Evolutionary conservation across 2,888 invertebrate genomes (phyloP).

Genomic region (Apodemia mormo): DNA sequence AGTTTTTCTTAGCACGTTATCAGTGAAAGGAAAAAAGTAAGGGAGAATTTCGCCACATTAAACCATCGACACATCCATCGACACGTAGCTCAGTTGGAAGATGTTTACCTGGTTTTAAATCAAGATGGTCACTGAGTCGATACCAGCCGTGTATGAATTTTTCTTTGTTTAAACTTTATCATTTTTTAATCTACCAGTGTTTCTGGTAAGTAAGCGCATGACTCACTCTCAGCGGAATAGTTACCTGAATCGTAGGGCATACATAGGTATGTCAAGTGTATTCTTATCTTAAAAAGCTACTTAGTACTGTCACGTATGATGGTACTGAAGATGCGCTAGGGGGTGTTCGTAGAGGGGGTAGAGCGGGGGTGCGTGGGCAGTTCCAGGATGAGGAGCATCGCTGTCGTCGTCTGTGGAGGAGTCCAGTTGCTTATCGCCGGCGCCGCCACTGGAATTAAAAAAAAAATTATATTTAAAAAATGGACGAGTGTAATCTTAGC

Average conservation of each 20-base stretch:
- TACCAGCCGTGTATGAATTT: not conserved
- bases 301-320: constrained; percentile 62
- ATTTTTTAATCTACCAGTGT: not conserved
- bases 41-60: no score
- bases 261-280: not conserved
- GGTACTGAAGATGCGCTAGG: constrained; percentile 70
- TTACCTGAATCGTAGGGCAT: not conserved
- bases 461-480: constrained; percentile 4
- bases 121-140: no score
- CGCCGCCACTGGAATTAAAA: constrained; percentile 57
- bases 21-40: no score
- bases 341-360: constrained; percentile 73
- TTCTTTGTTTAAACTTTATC: not conserved
- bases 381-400: constrained; percentile 54
- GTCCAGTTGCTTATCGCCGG: constrained; percentile 71
- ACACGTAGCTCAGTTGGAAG: no score
- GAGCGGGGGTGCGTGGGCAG: constrained; percentile 57
- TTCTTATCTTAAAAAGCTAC: no score
- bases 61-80: no score
- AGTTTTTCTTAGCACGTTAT: no score
- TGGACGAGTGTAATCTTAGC: no score
- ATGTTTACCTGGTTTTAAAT: no score
- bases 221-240: not conserved
- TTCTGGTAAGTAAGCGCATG: no score
- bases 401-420: constrained; percentile 74